Evolutionary conservation across 2,888 invertebrate genomes (phyloP).

Genomic region (Lycaena phlaeas): DNA sequence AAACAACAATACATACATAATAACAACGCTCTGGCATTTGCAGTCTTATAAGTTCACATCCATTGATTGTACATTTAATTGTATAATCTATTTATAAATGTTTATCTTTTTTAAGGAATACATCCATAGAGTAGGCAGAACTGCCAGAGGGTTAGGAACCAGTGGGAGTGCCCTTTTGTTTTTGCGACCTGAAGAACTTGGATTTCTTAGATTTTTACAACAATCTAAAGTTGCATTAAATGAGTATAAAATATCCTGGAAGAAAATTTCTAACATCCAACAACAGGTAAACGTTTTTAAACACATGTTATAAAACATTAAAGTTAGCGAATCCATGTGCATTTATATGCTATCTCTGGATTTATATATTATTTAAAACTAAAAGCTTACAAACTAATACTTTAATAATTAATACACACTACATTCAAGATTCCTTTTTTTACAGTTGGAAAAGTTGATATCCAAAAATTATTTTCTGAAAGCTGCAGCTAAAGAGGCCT

Average conservation of each 20-base stretch:
- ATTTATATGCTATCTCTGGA: too few relatives aligned
- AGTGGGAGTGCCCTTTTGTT: slow-evolving; percentile 95
- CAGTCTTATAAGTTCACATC: too few relatives aligned
- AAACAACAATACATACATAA: too few relatives aligned
- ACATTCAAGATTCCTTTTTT: too few relatives aligned
- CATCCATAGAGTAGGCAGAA: slow-evolving; percentile 98
- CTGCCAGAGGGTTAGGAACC: slow-evolving; percentile 94
- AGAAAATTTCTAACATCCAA: slow-evolving; percentile 97
- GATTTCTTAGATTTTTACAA: slow-evolving; percentile 94
- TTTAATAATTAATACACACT: too few relatives aligned
- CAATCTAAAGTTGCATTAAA: slow-evolving; percentile 95
- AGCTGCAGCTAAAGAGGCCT: slow-evolving; percentile 96
- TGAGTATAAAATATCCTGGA: slow-evolving; percentile 98
- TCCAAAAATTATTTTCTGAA: slow-evolving; percentile 96
- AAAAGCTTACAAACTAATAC: too few relatives aligned
- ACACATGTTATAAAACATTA: slow-evolving; percentile 12
- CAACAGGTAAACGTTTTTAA: slow-evolving; percentile 75
- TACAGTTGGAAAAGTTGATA: slow-evolving; percentile 94
- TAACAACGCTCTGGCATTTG: too few relatives aligned
- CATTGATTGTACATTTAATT: too few relatives aligned
- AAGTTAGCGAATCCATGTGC: too few relatives aligned
- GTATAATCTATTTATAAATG: too few relatives aligned
- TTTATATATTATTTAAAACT: too few relatives aligned
- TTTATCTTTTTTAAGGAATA: slow-evolving; percentile 89
- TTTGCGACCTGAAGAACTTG: slow-evolving; percentile 94